phyloP scores from a whole-genome alignment of 1,140 invertebrate species.

The Acyrthosiphon pisum region DNA sequence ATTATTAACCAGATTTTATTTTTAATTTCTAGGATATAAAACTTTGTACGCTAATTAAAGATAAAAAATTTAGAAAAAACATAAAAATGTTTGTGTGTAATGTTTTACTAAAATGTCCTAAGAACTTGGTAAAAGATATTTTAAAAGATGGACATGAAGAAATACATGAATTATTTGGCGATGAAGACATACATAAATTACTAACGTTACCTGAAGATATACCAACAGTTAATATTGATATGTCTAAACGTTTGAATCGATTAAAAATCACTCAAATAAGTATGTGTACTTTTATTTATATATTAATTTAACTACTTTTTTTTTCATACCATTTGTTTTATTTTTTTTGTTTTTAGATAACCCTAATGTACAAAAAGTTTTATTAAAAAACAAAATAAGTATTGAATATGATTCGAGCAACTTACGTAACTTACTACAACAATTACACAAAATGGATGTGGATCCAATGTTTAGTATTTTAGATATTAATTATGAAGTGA shows the following conservation, averaged over 20 bases:
- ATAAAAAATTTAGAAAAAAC: constrained; percentile 48
- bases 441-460: constrained; percentile 44
- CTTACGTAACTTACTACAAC: constrained; percentile 35
- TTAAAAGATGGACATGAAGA: constrained; percentile 34
- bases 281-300: background rate
- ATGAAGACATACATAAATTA: constrained; percentile 37
- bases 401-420: background rate
- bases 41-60: constrained; percentile 24
- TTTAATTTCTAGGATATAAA: constrained; percentile 40
- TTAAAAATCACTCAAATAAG: background rate
- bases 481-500: constrained; percentile 43
- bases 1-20: background rate
- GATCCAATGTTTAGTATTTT: constrained; percentile 38
- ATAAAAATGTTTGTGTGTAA: constrained; percentile 48
- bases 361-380: constrained; percentile 23
- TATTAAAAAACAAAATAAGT: constrained; percentile 51
- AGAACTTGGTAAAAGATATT: constrained; percentile 41
- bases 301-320: background rate
- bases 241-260: constrained; percentile 43
- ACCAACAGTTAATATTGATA: constrained; percentile 39
- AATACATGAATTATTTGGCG: constrained; percentile 22
- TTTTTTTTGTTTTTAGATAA: constrained; percentile 12
- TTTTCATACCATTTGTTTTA: background rate
- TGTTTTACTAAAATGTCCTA: constrained; percentile 49
- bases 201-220: constrained; percentile 29